Percentiles rank a stretch among this genome's conserved stretches.
Evolutionary conservation across 2,113 vertebrate genomes (phyloP).

Genomic region (Piliocolobus tephrosceles): DNA sequence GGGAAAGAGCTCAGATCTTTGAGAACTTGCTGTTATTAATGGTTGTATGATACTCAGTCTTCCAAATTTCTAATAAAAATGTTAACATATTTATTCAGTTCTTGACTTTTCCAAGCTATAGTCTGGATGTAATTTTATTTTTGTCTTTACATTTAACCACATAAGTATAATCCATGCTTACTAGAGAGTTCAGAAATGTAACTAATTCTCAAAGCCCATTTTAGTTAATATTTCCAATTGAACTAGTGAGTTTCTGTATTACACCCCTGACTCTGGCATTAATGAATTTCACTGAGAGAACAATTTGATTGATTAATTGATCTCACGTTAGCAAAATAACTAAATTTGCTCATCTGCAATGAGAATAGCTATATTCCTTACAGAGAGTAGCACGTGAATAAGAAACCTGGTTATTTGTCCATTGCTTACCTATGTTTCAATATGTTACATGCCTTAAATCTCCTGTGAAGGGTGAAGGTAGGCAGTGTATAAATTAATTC

Average conservation of each 20-base stretch:
- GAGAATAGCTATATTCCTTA: constrained; percentile 23
- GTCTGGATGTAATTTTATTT: background rate
- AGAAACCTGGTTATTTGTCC: background rate
- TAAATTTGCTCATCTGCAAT: background rate
- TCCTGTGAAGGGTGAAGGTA: background rate
- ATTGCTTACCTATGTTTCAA: background rate
- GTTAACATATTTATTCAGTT: background rate
- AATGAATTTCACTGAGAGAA: constrained; percentile 3
- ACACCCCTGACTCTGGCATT: background rate
- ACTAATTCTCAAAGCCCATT: background rate
- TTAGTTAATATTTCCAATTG: background rate
- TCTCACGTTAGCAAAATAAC: constrained; percentile 12
- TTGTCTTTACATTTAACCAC: background rate
- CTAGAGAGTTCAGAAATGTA: background rate
- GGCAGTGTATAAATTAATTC: background rate
- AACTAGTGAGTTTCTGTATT: background rate
- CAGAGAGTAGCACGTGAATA: background rate
- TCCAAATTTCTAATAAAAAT: constrained; percentile 1
- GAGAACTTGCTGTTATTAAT: background rate
- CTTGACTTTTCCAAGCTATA: constrained; percentile 1
- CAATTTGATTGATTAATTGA: background rate
- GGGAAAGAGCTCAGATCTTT: background rate
- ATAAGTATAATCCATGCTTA: background rate
- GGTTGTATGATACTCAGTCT: background rate
- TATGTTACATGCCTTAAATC: background rate